Evolutionary conservation across 2,888 invertebrate species (phyloP).

Genomic region (Pherbina coryleti): DNA sequence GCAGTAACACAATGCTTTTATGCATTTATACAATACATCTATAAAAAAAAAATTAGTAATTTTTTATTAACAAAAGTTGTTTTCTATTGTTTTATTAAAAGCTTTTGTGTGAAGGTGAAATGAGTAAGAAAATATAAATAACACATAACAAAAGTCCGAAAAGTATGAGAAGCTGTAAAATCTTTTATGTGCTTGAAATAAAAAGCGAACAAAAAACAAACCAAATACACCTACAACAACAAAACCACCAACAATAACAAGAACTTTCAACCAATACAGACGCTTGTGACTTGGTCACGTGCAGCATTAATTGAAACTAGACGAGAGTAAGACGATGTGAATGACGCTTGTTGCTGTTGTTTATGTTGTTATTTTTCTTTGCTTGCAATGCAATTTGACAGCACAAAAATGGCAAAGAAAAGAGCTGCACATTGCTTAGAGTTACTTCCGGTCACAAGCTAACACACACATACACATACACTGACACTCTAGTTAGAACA

Average conservation of each 20-base stretch:
- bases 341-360: conserved; percentile 12
- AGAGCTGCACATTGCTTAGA: conserved; percentile 27
- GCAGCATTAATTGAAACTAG: conserved; percentile 46
- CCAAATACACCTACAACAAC: not conserved
- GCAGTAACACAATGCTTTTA: too few relatives aligned
- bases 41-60: too few relatives aligned
- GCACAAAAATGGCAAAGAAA: conserved; percentile 22
- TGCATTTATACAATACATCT: too few relatives aligned
- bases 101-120: not conserved
- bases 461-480: not conserved
- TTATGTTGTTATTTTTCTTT: conserved; percentile 3
- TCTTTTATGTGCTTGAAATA: not conserved
- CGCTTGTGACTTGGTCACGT: conserved; percentile 45
- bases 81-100: too few relatives aligned
- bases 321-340: conserved; percentile 24
- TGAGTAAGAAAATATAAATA: not conserved
- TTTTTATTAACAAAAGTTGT: too few relatives aligned
- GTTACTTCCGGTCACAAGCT: conserved; percentile 24
- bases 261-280: conserved; percentile 34
- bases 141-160: not conserved
- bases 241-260: not conserved
- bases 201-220: not conserved
- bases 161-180: conserved; percentile 8
- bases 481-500: not conserved
- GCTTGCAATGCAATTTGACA: conserved; percentile 21